Conservation (phyloP, 1,140 invertebrate genomes). For the Proales similis region DNA sequence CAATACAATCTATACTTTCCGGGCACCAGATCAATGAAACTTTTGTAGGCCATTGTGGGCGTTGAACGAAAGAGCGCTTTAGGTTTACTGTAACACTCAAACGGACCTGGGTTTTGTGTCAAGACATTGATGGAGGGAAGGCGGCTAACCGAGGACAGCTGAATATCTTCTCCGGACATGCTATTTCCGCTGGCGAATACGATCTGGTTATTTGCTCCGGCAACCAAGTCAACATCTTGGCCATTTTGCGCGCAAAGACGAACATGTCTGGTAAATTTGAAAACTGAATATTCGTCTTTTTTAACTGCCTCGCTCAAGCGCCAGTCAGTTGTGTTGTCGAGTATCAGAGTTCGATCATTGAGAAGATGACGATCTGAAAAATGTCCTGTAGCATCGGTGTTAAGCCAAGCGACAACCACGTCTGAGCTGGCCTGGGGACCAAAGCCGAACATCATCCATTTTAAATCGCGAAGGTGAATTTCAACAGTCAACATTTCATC, state of each 20-base stretch:
- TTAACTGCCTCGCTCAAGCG: not conserved
- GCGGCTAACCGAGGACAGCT: not conserved
- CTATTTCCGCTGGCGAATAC: constrained; percentile 2
- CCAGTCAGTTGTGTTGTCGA: too few species aligned
- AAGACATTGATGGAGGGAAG: not conserved
- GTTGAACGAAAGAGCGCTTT: constrained; percentile 2
- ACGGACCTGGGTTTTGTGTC: constrained; percentile 4
- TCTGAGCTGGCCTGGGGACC: not conserved
- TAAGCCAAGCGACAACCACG: constrained; percentile 11
- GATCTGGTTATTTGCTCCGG: not conserved
- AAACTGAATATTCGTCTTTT: not conserved
- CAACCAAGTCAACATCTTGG: constrained; percentile 3
- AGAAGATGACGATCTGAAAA: constrained; percentile 33
- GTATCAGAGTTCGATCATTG: too few species aligned
- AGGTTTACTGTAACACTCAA: not conserved
- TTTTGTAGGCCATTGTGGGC: constrained; percentile 1
- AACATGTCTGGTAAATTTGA: constrained; percentile 33
- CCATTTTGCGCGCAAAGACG: not conserved
- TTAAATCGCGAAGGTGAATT: not conserved
- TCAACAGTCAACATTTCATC: constrained; percentile 13
- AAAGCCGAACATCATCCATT: constrained; percentile 17
- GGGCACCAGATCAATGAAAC: not conserved
- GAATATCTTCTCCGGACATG: not conserved
- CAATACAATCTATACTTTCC: constrained; percentile 28
- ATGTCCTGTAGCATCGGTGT: constrained; percentile 2